Conservation (phyloP, 2,888 invertebrate species). For the Hyppa rectilinea region DNA sequence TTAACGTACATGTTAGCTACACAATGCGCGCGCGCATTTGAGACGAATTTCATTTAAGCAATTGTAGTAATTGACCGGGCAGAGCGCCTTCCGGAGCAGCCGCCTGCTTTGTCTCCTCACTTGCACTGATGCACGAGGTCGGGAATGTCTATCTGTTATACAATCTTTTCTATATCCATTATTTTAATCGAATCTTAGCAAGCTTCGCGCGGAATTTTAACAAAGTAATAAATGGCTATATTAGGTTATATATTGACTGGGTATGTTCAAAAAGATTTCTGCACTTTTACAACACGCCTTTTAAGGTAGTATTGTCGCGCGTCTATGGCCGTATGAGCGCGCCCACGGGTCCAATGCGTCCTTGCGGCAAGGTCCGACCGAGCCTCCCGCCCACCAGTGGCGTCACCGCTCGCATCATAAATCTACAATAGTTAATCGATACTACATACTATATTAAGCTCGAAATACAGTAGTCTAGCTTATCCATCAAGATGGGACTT, state of each 20-base stretch:
- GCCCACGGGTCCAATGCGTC: conserved; percentile 83
- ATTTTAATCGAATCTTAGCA: conserved; percentile 32
- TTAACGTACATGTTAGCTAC: conserved; percentile 79
- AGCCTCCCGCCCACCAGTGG: conserved; percentile 82
- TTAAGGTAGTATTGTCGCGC: conserved; percentile 81
- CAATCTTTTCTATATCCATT: conserved; percentile 42
- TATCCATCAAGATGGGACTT: conserved; percentile 17
- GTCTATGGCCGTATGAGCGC: conserved; percentile 71
- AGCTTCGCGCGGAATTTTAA: conserved; percentile 45
- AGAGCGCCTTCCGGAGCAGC: conserved; percentile 85
- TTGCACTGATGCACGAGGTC: conserved; percentile 71
- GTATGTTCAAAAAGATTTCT: conserved; percentile 59
- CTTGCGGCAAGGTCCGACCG: conserved; percentile 87
- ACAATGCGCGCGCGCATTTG: conserved; percentile 78
- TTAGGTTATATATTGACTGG: conserved; percentile 62
- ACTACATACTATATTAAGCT: conserved; percentile 53
- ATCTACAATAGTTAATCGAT: conserved; percentile 52
- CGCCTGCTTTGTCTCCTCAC: conserved; percentile 78
- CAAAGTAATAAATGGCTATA: conserved; percentile 49
- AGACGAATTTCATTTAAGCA: conserved; percentile 89
- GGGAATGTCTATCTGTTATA: conserved; percentile 52
- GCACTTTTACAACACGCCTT: conserved; percentile 70
- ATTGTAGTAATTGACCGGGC: conserved; percentile 88
- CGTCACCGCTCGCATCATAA: conserved; percentile 63
- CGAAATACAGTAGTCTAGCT: conserved; percentile 41